Evolutionary conservation across 2,113 vertebrate species (phyloP).

Genomic region (Passer montanus): DNA sequence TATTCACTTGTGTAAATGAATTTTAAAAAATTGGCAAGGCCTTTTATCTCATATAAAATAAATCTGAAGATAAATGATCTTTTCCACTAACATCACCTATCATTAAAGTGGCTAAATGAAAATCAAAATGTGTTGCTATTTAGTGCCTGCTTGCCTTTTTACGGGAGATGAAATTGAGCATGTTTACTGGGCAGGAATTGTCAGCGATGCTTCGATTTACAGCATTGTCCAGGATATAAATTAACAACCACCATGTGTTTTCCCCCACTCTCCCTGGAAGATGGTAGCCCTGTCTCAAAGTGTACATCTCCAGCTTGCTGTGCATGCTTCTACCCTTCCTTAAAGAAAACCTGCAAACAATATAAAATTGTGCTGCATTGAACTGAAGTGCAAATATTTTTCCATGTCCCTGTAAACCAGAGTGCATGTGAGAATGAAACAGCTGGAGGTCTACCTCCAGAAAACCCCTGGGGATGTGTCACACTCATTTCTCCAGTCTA

Average conservation of each 20-base stretch:
- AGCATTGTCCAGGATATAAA: constrained; percentile 21
- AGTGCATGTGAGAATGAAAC: constrained; percentile 46
- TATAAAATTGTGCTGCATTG: not conserved
- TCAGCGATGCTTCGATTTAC: constrained; percentile 19
- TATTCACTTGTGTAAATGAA: constrained; percentile 70
- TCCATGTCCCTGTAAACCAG: constrained; percentile 20
- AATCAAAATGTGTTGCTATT: constrained; percentile 65
- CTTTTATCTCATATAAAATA: constrained; percentile 49
- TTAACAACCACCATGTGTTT: constrained; percentile 2
- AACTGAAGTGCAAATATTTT: constrained; percentile 18
- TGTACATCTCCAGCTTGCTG: not conserved
- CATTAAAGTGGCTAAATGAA: constrained; percentile 70
- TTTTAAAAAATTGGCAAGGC: constrained; percentile 62
- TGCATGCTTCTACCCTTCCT: not conserved
- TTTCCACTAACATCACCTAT: constrained; percentile 59
- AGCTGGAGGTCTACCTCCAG: constrained; percentile 45
- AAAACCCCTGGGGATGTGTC: not conserved
- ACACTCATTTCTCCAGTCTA: constrained; percentile 28
- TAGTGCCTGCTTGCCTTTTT: constrained; percentile 39
- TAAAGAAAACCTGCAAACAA: constrained; percentile 34
- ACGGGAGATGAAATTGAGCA: constrained; percentile 50
- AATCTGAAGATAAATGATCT: constrained; percentile 63
- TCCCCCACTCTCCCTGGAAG: not conserved
- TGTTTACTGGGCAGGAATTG: constrained; percentile 62
- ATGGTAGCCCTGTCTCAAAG: not conserved